Base-by-base conservation (phyloP, 2,888 invertebrate species). In the Tricholauxania praeusta region DNA sequence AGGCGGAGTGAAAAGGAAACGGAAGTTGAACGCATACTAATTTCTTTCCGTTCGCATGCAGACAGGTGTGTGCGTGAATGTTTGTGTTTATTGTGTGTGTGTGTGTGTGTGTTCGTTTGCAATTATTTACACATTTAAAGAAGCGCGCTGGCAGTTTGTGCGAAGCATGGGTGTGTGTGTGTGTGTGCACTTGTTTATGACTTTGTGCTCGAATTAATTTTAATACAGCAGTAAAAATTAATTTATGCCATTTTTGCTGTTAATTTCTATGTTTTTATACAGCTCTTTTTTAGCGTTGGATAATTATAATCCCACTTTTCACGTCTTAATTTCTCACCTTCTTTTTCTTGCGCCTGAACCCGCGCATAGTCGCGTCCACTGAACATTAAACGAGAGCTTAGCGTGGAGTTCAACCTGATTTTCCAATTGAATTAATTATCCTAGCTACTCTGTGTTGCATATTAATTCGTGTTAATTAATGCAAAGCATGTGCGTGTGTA, bases 1-100 rank as follows among this genome's bases (percentile, higher is more conserved):
- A 47, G 53, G 71, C 69, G 55, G 64, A 72, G 71, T 69, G 55
- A 59, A 55, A 49, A 47, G 57, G 68, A 62, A 64, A 22, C 55
- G 67, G 67, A 67, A 67, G 48, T 47, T 47, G 48, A 55, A 55
- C 57, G 67, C 32, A 55, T 17, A 39, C 55, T 55, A 67, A 67
- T 47, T 39, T 47, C n/a, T 47, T 67, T 67, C 48, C 63, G 63
- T 39, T 47, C 32, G 47, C 57, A 12, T 59, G 14, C 17, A 53
- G 47, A 47, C 19, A 17, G 12, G 17, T 73, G 64, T 32, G 48
- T 53, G 57, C 70, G 52, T 51, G 51, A 19, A 22, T 55, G 39
- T 22, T 32, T 59, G 14, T 60, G 53, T 62, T 19, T 63, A 47
- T 51, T 12, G 32, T 59, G 10, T 53, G 53, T 62, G 19, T 63